Percentiles rank a stretch among this genome's conserved stretches.
Conservation (phyloP, 2,113 vertebrate genomes). For the Syngnathus typhle region DNA sequence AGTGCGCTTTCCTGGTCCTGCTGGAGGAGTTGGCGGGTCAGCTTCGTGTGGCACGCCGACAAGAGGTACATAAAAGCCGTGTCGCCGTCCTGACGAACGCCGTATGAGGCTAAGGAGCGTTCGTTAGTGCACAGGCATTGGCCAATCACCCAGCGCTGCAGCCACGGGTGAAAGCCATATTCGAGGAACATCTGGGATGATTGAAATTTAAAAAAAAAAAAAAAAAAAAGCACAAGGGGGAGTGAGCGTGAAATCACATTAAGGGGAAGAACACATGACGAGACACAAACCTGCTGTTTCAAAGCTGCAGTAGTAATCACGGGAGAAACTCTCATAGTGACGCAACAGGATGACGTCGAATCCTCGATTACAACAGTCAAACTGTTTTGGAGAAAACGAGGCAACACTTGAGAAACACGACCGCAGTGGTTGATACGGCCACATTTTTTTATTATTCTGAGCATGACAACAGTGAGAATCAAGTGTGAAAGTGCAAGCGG, state of each 20-base stretch:
- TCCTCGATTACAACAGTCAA: slow-evolving; percentile 85
- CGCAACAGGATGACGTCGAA: slow-evolving; percentile 76
- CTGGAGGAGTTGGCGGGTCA: slow-evolving; percentile 69
- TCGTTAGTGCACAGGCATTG: slow-evolving; percentile 79
- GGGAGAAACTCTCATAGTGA: slow-evolving; percentile 75
- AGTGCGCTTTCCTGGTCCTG: slow-evolving; percentile 72
- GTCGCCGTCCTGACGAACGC: slow-evolving; percentile 75
- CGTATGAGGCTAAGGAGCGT: slow-evolving; percentile 79
- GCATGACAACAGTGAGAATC: too few species aligned
- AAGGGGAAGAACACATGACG: background rate
- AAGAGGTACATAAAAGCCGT: slow-evolving; percentile 85
- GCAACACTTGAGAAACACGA: background rate
- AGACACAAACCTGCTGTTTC: slow-evolving; percentile 78
- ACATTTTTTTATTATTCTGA: background rate
- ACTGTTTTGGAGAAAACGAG: slow-evolving; percentile 38
- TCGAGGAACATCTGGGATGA: slow-evolving; percentile 79
- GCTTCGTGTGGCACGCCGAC: slow-evolving; percentile 65
- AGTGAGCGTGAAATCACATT: background rate
- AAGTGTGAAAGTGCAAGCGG: background rate
- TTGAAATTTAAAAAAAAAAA: background rate
- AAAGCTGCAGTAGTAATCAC: slow-evolving; percentile 74
- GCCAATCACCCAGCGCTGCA: slow-evolving; percentile 91
- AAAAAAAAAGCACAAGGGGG: background rate
- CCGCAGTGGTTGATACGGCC: background rate
- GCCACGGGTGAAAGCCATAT: slow-evolving; percentile 82